Conservation (phyloP, 2,888 invertebrate genomes). For the Eudasyphora cyanicolor region DNA sequence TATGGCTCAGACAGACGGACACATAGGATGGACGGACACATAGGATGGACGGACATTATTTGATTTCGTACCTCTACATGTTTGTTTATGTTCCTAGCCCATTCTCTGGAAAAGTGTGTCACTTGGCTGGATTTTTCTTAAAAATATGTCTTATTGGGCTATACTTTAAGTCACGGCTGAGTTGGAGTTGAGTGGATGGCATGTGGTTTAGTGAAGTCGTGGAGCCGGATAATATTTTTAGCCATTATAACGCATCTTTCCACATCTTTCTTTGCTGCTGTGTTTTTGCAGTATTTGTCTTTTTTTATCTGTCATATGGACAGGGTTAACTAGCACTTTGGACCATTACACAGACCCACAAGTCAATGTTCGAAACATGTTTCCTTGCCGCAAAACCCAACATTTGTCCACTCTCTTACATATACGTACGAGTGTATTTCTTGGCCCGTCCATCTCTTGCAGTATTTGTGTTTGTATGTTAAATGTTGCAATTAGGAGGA, state of each 20-base stretch:
- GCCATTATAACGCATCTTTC: conserved; percentile 45
- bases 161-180: no score
- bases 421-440: not conserved
- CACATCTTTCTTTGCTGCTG: not conserved
- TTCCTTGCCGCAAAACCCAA: conserved; percentile 44
- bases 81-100: not conserved
- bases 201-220: not conserved
- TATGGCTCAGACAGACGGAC: no score
- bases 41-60: not conserved
- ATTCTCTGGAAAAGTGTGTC: not conserved
- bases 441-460: not conserved
- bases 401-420: not conserved
- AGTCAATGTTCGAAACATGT: conserved; percentile 44
- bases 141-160: not conserved
- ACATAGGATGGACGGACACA: no score
- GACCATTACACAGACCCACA: not conserved
- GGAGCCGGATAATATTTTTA: conserved; percentile 17
- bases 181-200: not conserved
- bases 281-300: not conserved
- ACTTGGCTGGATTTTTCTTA: not conserved
- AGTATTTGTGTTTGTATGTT: conserved; percentile 13
- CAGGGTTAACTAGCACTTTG: conserved; percentile 3
- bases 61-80: no score
- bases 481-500: conserved; percentile 63
- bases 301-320: not conserved